A percentile compares a stretch with the other conserved stretches of the same genome.
Evolutionary conservation across 1,140 invertebrate genomes (phyloP).

Genomic region (Diorhabda elongata): DNA sequence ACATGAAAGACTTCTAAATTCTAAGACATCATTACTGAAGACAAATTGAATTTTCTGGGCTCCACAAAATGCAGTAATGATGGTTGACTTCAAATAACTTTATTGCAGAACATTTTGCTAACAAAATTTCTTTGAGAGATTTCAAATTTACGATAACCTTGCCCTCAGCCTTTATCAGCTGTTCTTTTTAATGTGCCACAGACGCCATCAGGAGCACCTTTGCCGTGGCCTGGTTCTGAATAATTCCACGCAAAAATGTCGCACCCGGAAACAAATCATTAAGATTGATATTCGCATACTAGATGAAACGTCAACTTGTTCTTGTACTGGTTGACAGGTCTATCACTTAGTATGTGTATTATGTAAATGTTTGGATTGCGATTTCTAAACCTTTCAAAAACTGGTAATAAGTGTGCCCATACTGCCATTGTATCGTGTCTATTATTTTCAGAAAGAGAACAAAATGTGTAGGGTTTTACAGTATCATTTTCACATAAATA

Average conservation of each 20-base stretch:
- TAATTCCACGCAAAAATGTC: constrained; percentile 25
- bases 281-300: neutral
- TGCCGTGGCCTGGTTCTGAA: constrained; percentile 28
- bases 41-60: too few relatives aligned
- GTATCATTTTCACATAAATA: constrained; percentile 13
- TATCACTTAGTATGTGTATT: constrained; percentile 10
- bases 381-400: neutral
- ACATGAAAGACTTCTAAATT: too few relatives aligned
- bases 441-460: neutral
- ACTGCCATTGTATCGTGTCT: neutral
- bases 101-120: too few relatives aligned
- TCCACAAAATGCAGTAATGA: too few relatives aligned
- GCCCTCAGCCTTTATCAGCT: too few relatives aligned
- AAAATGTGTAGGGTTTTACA: neutral
- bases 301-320: constrained; percentile 9
- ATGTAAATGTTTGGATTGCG: constrained; percentile 4
- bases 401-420: neutral
- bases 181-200: constrained; percentile 50
- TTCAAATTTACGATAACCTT: too few relatives aligned
- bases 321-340: constrained; percentile 9
- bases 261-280: neutral
- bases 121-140: too few relatives aligned
- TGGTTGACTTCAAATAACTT: too few relatives aligned
- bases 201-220: constrained; percentile 45
- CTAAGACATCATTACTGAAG: too few relatives aligned